phyloP scores from a whole-genome alignment of 2,797 vertebrate species.

The Lepilemur septentrionalis region DNA sequence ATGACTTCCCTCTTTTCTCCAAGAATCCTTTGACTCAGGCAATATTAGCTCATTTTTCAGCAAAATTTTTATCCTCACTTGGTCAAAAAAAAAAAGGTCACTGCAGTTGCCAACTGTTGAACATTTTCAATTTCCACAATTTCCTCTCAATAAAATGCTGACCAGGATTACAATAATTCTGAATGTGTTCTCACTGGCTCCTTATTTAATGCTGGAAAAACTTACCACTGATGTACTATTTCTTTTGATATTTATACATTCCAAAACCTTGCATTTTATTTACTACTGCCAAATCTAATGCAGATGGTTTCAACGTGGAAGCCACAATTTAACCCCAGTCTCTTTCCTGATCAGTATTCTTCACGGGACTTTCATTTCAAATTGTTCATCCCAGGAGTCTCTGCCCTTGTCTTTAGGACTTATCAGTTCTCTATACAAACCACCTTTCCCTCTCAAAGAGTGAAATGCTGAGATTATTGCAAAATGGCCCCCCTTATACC shows the following conservation, averaged over 20 bases:
- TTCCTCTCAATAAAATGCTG: slow-evolving; percentile 68
- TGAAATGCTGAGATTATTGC: slow-evolving; percentile 33
- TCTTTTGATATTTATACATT: slow-evolving; percentile 53
- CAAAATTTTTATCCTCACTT: slow-evolving; percentile 31
- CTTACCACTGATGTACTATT: slow-evolving; percentile 40
- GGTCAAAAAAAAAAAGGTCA: neutral
- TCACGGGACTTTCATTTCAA: slow-evolving; percentile 44
- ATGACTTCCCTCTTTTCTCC: neutral
- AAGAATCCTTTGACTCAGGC: slow-evolving; percentile 42
- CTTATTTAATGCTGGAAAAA: slow-evolving; percentile 59
- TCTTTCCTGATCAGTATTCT: slow-evolving; percentile 63
- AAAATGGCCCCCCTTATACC: neutral
- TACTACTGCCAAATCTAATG: slow-evolving; percentile 55
- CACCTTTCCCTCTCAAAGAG: slow-evolving; percentile 13
- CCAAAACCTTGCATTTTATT: slow-evolving; percentile 61
- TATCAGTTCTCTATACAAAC: slow-evolving; percentile 42
- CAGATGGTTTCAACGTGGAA: slow-evolving; percentile 53
- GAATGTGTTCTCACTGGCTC: slow-evolving; percentile 37
- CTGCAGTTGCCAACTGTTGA: slow-evolving; percentile 54
- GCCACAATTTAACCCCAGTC: neutral
- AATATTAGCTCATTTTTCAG: slow-evolving; percentile 41
- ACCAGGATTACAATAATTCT: slow-evolving; percentile 58
- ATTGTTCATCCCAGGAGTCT: slow-evolving; percentile 50
- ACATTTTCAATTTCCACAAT: slow-evolving; percentile 62
- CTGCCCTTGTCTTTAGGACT: slow-evolving; percentile 41